Evolutionary conservation across 2,113 vertebrate genomes (phyloP), one percentile per base, ranked within the genome.

Genomic region (Protomyctophum bolini): DNA sequence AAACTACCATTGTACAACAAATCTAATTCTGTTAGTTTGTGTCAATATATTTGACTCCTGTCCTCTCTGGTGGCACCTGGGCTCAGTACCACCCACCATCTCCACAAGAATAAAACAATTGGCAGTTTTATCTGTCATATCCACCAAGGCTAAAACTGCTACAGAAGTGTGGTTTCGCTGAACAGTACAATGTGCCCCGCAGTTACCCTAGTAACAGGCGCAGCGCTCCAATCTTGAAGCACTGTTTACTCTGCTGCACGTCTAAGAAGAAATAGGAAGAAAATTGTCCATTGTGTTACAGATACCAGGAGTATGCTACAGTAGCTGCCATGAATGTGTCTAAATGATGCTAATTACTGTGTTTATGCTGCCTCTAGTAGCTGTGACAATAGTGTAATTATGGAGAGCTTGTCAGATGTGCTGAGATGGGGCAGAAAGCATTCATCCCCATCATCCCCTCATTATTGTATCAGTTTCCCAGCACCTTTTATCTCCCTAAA

Each of bases 131-230:
- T 21, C 21, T 21, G 21, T 21, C 21, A 21, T 21, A 21, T 1
- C 21, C 21, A 21, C 21, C 21, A 2, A 21, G 21, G 21, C 21
- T 21, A 21, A 1, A 21, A 21, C 21, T 21, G 21, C 21, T 41
- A 47, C 15, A 67, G 33, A 67, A 46, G 29, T 70, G 55, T 66
- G 33, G 33, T 55, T 64, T 29, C 54, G 52, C 51, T 10, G 21
- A 21, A 21, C 21, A 21, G 21, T 41, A 41, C 33, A 41, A 41
- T 45, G 10, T 46, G n/a, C 33, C 46, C 10, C 29, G 41, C 29
- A 45, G 78, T 76, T 68, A 50, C 73, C 12, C 3, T 55, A 69
- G 78, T 72, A 80, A 80, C 73, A 57, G 45, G 47, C 47, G 47
- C 33, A 60, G 48, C 21, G 50, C 41, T 50, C 61, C 1, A 10